These are phyloP conservation scores for Setipinna tenuifilis DNA, from an alignment of 2,797 vertebrate species.

Conservation along the genomic window DNA sequence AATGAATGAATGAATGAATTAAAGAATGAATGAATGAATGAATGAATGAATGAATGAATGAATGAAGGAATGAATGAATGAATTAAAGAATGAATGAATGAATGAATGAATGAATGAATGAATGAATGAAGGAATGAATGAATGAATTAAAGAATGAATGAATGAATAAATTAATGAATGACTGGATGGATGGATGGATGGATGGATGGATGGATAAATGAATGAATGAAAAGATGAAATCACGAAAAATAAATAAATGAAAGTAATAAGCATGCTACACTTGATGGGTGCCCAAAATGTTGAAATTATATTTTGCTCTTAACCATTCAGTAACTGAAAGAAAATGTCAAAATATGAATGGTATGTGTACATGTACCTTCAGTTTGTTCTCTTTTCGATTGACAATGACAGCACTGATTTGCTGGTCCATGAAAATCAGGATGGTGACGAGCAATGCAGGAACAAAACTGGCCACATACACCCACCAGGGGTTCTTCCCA, in stretches of 20 bases:
- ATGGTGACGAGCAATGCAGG: conserved; percentile 96
- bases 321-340: not conserved
- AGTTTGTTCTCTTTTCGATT: conserved; percentile 96
- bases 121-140: too few relatives aligned
- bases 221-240: too few relatives aligned
- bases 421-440: conserved; percentile 99
- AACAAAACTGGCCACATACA: conserved; percentile 88
- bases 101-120: too few relatives aligned
- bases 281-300: not conserved
- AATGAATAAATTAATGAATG: too few relatives aligned
- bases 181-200: too few relatives aligned
- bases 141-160: too few relatives aligned
- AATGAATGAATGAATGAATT: too few relatives aligned
- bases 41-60: too few relatives aligned
- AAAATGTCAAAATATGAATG: not conserved
- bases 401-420: conserved; percentile 96
- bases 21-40: not conserved
- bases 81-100: too few relatives aligned
- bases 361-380: conserved; percentile 73
- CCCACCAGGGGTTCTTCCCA: conserved; percentile 97
- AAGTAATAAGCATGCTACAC: not conserved
- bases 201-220: too few relatives aligned
- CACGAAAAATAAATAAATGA: not conserved
- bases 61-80: too few relatives aligned
- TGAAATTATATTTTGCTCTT: not conserved